Evolutionary conservation across 2,888 invertebrate species (phyloP), one percentile per base, ranked within the genome.

Genomic region (Brachylomia viminalis): DNA sequence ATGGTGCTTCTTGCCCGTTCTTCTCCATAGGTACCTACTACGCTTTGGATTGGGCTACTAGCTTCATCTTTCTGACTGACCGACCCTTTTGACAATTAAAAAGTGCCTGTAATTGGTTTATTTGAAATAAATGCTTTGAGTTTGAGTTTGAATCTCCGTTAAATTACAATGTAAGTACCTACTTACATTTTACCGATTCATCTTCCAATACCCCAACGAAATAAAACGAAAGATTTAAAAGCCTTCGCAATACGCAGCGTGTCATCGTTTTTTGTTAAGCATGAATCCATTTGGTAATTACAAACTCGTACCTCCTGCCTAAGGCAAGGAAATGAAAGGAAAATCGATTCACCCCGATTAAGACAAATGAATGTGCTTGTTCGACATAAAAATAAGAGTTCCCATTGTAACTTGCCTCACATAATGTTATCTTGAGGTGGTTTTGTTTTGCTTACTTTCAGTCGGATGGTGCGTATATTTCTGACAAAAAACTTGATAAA

Each of bases 271-370:
- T 77, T 70, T 79, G 77, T 79, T 38, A 47, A 70, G 13, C 27
- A 69, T 27, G 42, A 69, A 56, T 66, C 79, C 69, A 80, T 82
- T 82, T 77, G 38, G 54, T 77, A 77, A 80, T 80, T 77, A 77
- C 69, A 47, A 65, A 23, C 6, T 27, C n/a, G 30, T 49, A 65
- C 4, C 30, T 38, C 13, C 49, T 67, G 49, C 76, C 67, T n/a
- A 4, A 54, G 64, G 69, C 6, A 15, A 59, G 45, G 6, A 54
- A 64, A 56, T 82, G 68, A 58, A 80, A 62, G 56, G 68, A 62
- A 83, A 77, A 85, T 82, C 85, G 82, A 83, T 77, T n/a, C 11
- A n/a, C 8, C 5, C 6, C 68, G 82, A 82, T 77, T 65, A 72
- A 77, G 73, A 77, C 73, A 77, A 85, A 83, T 83, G 68, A 71